Conservation (phyloP, 2,113 vertebrate species). For the Sphyrna mokarran region DNA sequence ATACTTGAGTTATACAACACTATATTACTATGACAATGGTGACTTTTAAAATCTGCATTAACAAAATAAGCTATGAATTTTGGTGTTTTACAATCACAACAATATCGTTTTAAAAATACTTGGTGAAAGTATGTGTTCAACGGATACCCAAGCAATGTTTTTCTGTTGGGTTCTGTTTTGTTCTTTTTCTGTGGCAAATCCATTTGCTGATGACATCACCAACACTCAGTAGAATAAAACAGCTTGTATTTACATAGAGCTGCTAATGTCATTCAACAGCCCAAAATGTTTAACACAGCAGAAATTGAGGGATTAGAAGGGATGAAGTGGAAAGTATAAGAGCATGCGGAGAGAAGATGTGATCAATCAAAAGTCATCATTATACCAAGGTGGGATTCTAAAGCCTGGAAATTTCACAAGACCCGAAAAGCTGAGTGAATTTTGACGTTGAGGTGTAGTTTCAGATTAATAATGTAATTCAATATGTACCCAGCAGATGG, state of each 20-base stretch:
- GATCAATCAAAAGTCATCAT: neutral
- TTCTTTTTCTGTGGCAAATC: neutral
- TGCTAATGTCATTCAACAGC: neutral
- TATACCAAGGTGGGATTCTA: neutral
- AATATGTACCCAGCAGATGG: constrained; percentile 26
- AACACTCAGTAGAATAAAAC: neutral
- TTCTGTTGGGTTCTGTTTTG: neutral
- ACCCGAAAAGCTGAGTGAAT: too few species aligned
- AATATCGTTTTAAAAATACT: neutral
- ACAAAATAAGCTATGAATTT: neutral
- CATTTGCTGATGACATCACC: neutral
- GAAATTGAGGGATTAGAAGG: neutral
- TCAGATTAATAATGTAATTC: neutral
- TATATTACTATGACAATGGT: neutral
- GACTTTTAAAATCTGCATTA: neutral
- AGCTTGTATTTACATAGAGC: neutral
- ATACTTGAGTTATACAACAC: neutral
- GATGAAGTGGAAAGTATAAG: neutral
- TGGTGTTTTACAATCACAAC: neutral
- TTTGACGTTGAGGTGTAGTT: neutral
- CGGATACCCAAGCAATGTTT: neutral
- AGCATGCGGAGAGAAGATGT: neutral
- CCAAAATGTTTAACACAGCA: neutral
- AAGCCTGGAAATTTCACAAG: neutral
- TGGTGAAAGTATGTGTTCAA: neutral